These are phyloP conservation scores for Mactromeris polynyma DNA, from an alignment of 2,888 invertebrate genomes.

Conservation along the genomic window DNA sequence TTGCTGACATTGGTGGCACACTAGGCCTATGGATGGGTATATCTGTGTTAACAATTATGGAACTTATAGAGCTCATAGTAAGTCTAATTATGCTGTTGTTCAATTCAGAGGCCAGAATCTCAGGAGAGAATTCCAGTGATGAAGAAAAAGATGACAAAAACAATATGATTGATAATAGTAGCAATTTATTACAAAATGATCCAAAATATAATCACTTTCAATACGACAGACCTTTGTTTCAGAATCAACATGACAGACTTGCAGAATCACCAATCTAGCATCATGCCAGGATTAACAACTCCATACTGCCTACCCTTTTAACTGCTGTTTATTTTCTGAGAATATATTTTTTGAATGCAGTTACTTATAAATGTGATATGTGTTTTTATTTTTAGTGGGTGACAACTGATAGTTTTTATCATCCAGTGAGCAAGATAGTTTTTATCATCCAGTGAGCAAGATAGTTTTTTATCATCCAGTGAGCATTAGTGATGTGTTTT, in stretches of 20 bases:
- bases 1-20: constrained; percentile 85
- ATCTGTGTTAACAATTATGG: constrained; percentile 84
- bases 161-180: constrained; percentile 43
- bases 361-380: neutral
- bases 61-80: constrained; percentile 81
- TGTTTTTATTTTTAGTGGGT: neutral
- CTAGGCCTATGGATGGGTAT: constrained; percentile 85
- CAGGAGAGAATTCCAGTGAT: constrained; percentile 57
- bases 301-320: neutral
- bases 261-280: constrained; percentile 68
- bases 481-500: neutral
- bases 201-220: constrained; percentile 67
- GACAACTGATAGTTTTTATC: neutral
- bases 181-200: constrained; percentile 27
- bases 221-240: constrained; percentile 58
- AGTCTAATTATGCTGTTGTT: constrained; percentile 78
- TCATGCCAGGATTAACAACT: neutral
- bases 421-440: neutral
- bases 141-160: constrained; percentile 40
- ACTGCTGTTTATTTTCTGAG: neutral
- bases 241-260: constrained; percentile 38
- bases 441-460: neutral
- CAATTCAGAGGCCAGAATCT: constrained; percentile 77
- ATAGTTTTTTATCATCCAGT: neutral
- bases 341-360: constrained; percentile 2